These are phyloP conservation scores for Meghimatium bilineatum DNA, from an alignment of 2,888 invertebrate species.

Conservation along the genomic window DNA sequence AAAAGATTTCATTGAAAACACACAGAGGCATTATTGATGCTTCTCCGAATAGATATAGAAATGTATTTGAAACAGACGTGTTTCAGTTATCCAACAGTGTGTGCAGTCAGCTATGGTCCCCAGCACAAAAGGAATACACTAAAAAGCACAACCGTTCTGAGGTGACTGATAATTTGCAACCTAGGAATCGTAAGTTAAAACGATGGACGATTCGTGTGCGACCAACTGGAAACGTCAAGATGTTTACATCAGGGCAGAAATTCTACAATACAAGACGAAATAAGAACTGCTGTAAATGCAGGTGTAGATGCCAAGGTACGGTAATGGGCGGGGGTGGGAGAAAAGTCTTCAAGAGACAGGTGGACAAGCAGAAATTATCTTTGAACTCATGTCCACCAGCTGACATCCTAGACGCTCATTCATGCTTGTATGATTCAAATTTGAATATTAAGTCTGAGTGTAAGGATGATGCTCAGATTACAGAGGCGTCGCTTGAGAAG, in stretches of 20 bases:
- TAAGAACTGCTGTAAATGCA: conserved; percentile 8
- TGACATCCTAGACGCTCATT: neutral
- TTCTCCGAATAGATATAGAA: conserved; percentile 25
- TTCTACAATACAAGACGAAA: neutral
- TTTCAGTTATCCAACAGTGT: conserved; percentile 5
- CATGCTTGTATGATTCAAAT: neutral
- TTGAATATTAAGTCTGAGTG: neutral
- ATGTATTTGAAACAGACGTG: conserved; percentile 33
- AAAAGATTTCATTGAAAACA: neutral
- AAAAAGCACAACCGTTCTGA: neutral
- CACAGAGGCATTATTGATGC: neutral
- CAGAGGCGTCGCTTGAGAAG: neutral
- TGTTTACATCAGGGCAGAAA: neutral
- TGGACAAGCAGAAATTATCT: neutral
- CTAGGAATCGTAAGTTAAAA: neutral
- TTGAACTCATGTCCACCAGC: neutral
- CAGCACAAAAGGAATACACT: neutral
- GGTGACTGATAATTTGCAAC: neutral
- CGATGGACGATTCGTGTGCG: neutral
- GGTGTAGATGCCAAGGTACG: conserved; percentile 16
- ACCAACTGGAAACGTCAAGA: neutral
- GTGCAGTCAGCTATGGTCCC: conserved; percentile 7
- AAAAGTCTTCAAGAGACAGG: neutral
- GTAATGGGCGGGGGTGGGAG: too few species aligned
- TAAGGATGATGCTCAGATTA: neutral